Evolutionary conservation across 2,888 invertebrate species (phyloP), one percentile per base, ranked within the genome.

Genomic region (Lasioglossum morio): DNA sequence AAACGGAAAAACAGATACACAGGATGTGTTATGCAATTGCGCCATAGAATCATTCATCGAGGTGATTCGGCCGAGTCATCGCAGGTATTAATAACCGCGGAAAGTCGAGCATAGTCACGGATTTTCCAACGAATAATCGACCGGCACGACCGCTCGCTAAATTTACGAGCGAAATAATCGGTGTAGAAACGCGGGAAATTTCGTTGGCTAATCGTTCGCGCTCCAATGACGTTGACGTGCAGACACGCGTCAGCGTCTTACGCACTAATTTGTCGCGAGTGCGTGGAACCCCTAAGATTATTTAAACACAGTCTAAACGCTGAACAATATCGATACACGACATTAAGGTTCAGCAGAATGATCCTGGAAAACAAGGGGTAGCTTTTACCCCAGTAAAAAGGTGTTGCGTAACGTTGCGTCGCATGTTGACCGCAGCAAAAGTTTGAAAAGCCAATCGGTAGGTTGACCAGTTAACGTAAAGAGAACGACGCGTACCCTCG

Each of bases 21-120:
- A 53, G 72, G 82, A 78, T 72, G 78, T 82, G 78, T 84, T 82
- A 82, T 78, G 75, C 75, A 84, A 84, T 63, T 72, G 40, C 77
- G 81, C 57, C 27, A 43, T 43, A 66, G 27, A 27, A 81, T 57
- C 81, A 69, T 77, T 84, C 84, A 60, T 84, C 77, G 73, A 3
- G 16, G n/a, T 8, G 1, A 57, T 66, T 53, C 53, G 34, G 23
- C 8, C 57, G 16, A 84, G 43, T 66, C 70, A 72, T 82, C 73
- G 66, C 30, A 23, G 40, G 48, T 78, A 76, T 85, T 79, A 85
- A 82, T 82, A 79, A 53, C 37, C 3, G 5, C 37, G 27, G 30
- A 23, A 46, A 37, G 72, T 72, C 19, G 72, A 10, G 12, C 40
- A 53, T 40, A 79, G 75, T 82, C 43, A 72, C 48, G 76, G 79